These are phyloP conservation scores for Anoura caudifer DNA, from an alignment of 2,113 vertebrate genomes.

Conservation along the genomic window DNA sequence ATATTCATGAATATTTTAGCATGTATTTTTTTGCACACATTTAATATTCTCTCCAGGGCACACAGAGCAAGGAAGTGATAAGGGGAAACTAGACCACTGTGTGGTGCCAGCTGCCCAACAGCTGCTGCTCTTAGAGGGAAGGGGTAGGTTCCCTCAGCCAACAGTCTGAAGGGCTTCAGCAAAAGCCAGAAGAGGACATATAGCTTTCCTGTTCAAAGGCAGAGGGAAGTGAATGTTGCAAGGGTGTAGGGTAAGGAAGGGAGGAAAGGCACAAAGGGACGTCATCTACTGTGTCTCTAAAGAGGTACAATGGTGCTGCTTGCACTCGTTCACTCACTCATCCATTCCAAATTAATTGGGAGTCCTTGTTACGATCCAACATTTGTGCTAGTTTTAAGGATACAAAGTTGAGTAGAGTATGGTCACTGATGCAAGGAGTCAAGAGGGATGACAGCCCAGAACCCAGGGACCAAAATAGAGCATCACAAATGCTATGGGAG, in stretches of 20 bases:
- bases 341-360: not conserved
- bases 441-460: not conserved
- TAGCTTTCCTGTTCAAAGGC: not conserved
- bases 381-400: not conserved
- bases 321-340: not conserved
- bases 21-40: constrained; percentile 62
- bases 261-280: not conserved
- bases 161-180: not conserved
- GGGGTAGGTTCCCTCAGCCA: not conserved
- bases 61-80: constrained; percentile 4
- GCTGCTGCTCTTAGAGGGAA: not conserved
- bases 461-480: not conserved
- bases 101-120: not conserved
- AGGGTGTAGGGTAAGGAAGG: not conserved
- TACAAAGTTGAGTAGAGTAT: not conserved
- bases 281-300: not conserved
- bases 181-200: not conserved
- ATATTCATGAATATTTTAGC: constrained; percentile 72
- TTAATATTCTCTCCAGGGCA: constrained; percentile 61
- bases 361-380: not conserved
- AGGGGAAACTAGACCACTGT: not conserved
- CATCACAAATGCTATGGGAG: not conserved
- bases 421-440: not conserved
- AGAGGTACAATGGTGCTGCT: not conserved
- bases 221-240: rapidly evolving